Percentiles rank a stretch among this genome's conserved stretches.
Evolutionary conservation across 2,888 invertebrate genomes (phyloP).

Genomic region (Mesochorus sp.): DNA sequence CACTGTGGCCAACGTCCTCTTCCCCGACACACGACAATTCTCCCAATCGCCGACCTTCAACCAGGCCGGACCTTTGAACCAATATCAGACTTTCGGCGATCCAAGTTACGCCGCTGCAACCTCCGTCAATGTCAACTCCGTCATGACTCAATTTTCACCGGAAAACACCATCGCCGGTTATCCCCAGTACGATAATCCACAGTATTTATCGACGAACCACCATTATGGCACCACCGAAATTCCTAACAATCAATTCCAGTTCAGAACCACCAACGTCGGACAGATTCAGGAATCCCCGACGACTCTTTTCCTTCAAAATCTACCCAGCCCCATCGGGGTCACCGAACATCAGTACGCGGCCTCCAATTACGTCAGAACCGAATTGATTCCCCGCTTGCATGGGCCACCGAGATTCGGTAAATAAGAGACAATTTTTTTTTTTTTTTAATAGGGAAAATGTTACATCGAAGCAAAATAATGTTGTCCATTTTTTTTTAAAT

Average conservation of each 20-base stretch:
- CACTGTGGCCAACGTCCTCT: conserved; percentile 71
- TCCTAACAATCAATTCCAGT: conserved; percentile 57
- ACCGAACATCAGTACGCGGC: conserved; percentile 75
- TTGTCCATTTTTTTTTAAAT: too few species aligned
- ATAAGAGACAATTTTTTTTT: conserved; percentile 55
- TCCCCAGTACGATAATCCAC: conserved; percentile 73
- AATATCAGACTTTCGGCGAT: conserved; percentile 74
- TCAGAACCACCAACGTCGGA: conserved; percentile 68
- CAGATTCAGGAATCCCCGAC: conserved; percentile 75
- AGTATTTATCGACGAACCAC: conserved; percentile 73
- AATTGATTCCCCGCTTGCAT: conserved; percentile 73
- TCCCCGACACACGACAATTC: conserved; percentile 73
- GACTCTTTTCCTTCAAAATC: conserved; percentile 75
- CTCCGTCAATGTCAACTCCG: conserved; percentile 73
- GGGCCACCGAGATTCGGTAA: conserved; percentile 75
- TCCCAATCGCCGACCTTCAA: conserved; percentile 73
- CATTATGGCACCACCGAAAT: conserved; percentile 64
- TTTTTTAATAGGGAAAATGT: too few species aligned
- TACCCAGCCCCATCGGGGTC: conserved; percentile 74
- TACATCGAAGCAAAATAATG: too few species aligned
- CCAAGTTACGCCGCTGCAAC: conserved; percentile 70
- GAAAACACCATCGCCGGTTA: conserved; percentile 74
- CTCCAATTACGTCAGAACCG: conserved; percentile 73
- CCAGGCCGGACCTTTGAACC: conserved; percentile 71
- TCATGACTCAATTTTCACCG: conserved; percentile 73